Base-by-base conservation (phyloP, 2,797 vertebrate species). In the Discoglossus pictus region DNA sequence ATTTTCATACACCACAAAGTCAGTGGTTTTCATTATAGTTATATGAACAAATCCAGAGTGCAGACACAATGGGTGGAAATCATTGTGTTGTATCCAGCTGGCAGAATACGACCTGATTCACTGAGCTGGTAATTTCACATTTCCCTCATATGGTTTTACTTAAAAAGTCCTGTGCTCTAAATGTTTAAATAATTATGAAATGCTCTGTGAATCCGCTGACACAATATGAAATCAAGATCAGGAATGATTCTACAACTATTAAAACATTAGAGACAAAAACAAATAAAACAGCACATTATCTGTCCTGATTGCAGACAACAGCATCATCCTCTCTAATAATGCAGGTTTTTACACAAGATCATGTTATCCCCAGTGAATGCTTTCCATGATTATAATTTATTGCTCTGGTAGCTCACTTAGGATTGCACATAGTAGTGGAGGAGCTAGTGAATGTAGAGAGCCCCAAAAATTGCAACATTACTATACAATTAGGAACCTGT, bases 141-240 rank as follows among this genome's bases (percentile, higher is more conserved):
- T 65, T 55, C 42, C 42, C 34, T 56, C 25, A 65, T 56, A 39
- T 56, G 63, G 16, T 55, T 46, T 56, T 7, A 55, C 35, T 56
- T 54, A 65, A 31, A 31, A 4, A 56, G 16, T 6, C 4, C n/a
- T 36, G 6, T 31, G 4, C 27, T 31, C 8, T 31, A 53, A 53
- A 53, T 36, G 11, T 35, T 53, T 10, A 53, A 53, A 53, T 35
- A 11, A 53, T 35, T 35, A 6, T 34, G 50, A 20, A 53, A 35
- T 25, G 20, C 15, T 53, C 16, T 17, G 9, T 53, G 27, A 18
- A 53, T 27, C 11, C 31, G n/a, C n/a, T n/a, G n/a, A n/a, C n/a
- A n/a, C n/a, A n/a, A 53, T 53, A 16, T 8, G 5, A 53, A 53
- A 23, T 48, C 44, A 48, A 17, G 7, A 17, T 44, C 15, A 18